Evolutionary conservation across 2,888 invertebrate species (phyloP), one percentile per base, ranked within the genome.

Genomic region (Stenodema calcarata): DNA sequence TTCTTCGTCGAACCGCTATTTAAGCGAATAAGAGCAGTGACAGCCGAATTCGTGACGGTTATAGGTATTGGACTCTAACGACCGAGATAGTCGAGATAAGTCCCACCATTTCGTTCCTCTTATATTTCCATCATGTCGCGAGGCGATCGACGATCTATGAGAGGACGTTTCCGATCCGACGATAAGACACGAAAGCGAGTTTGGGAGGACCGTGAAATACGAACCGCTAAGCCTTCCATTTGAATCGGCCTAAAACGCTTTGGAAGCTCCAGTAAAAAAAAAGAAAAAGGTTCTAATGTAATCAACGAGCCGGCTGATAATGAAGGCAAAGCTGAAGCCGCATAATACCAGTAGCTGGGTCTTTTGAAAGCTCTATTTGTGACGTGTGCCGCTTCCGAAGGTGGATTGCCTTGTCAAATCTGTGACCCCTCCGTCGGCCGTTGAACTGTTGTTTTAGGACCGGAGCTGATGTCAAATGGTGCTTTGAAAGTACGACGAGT

Each of bases 341-440:
- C 73, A 73, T 73, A 73, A 73, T 73, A 73, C 73, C 73, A 18
- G 73, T 73, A 73, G 73, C 73, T 35, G n/a, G 73, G 73, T 41
- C 73, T 73, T 35, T 73, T 73, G 73, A 73, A 73, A 73, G 73
- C 73, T 73, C 73, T 73, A 73, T 73, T 73, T 73, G 73, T 73
- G 73, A 73, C 30, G 73, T 73, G 73, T 73, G 73, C 73, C 73
- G 73, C 73, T 73, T 16, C 73, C 73, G 18, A 73, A 73, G 73
- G 73, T 73, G 73, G 62, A 73, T 73, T 73, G 35, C 73, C 41
- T 73, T 41, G 73, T 73, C 73, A 73, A 73, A 62, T 62, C 62
- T 73, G 35, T 73, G 41, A 73, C 73, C 73, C 73, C 73, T 73
- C 73, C 73, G 18, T 41, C 16, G 73, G 73, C 35, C 73, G 73